These are phyloP conservation scores for Vulpes ferrilata DNA, from an alignment of 2,113 vertebrate genomes.

Conservation along the genomic window DNA sequence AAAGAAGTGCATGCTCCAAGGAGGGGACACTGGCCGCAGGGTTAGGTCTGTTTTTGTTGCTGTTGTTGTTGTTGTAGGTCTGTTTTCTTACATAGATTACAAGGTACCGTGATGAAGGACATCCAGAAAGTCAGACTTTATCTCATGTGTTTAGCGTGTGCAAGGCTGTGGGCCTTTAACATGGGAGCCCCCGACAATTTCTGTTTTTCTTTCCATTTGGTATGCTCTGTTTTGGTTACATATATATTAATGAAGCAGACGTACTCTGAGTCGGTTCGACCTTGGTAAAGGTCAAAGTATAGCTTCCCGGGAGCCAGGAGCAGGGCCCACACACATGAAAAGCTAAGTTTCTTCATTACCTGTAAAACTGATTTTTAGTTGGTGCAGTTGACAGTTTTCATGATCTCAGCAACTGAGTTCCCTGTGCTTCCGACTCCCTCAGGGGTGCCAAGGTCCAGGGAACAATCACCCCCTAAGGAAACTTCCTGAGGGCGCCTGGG, in stretches of 20 bases:
- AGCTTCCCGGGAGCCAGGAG: neutral
- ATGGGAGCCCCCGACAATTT: neutral
- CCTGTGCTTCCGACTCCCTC: neutral
- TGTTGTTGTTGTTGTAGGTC: too few relatives aligned
- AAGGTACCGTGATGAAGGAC: neutral
- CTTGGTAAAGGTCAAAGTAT: neutral
- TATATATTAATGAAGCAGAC: neutral
- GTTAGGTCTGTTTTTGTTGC: too few relatives aligned
- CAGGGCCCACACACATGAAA: neutral
- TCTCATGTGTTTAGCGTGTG: neutral
- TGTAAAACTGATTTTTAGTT: neutral
- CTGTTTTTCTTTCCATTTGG: neutral
- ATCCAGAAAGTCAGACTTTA: neutral
- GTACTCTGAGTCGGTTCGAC: neutral
- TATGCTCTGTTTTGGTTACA: neutral
- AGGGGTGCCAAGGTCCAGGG: neutral
- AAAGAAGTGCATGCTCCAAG: too few relatives aligned
- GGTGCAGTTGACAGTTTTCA: neutral
- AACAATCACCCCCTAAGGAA: neutral
- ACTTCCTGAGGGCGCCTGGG: too few relatives aligned
- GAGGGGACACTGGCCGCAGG: too few relatives aligned
- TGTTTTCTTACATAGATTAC: too few relatives aligned
- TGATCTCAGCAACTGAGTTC: neutral
- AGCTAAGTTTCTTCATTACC: neutral
- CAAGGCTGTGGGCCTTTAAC: neutral